Conservation (phyloP, 37 sponge, comb jelly and placozoan species). For the Cladorhizidae sp. region DNA sequence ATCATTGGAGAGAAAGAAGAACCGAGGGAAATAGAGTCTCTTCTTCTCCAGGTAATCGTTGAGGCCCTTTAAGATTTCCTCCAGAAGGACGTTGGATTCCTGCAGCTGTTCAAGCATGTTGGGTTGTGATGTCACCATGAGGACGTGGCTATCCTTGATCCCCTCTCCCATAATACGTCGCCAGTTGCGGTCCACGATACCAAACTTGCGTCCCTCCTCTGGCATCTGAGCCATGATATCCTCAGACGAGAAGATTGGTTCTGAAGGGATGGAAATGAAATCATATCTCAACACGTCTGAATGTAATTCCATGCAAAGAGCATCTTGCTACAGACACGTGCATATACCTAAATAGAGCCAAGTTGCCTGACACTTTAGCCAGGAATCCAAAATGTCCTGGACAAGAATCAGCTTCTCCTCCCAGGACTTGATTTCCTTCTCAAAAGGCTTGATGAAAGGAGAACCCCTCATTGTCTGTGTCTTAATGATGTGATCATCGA, state of each 20-base stretch:
- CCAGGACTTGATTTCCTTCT: conserved; percentile 94
- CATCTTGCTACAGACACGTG: background rate
- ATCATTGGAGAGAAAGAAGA: conserved; percentile 96
- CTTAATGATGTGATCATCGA: conserved; percentile 98
- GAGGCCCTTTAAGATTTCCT: conserved; percentile 97
- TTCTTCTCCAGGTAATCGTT: conserved; percentile 99
- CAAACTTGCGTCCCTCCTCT: conserved; percentile 96
- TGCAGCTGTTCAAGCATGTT: conserved; percentile 84
- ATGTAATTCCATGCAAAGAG: background rate
- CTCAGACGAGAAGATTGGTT: conserved; percentile 96
- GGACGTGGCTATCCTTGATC: conserved; percentile 83
- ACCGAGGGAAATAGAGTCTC: conserved; percentile 95
- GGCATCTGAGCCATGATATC: conserved; percentile 99
- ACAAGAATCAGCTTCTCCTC: conserved; percentile 86
- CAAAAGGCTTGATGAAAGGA: conserved; percentile 98
- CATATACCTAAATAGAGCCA: conserved; percentile 86
- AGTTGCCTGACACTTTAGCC: conserved; percentile 97
- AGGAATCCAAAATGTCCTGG: conserved; percentile 95
- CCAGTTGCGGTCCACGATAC: conserved; percentile 92
- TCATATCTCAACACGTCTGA: background rate
- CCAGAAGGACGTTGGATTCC: conserved; percentile 88
- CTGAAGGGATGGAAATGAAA: conserved; percentile 27
- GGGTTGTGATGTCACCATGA: conserved; percentile 75
- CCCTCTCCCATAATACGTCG: conserved; percentile 89
- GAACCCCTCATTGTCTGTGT: conserved; percentile 98